Evolutionary conservation across 37 sponge, comb jelly and placozoan species (phyloP).

Genomic region (Aphrocallistes beatrix): DNA sequence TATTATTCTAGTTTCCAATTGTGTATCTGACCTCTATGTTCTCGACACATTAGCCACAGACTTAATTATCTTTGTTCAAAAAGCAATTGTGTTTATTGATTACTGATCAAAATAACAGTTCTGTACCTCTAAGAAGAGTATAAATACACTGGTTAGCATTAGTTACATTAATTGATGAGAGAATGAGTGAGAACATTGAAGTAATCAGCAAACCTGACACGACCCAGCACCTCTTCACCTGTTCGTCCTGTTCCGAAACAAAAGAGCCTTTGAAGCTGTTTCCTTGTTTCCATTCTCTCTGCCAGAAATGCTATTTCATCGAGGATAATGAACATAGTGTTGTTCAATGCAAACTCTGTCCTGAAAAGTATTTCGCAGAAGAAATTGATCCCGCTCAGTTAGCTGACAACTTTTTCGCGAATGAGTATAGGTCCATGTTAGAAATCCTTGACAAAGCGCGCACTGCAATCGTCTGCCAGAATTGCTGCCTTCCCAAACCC

Average conservation of each 20-base stretch:
- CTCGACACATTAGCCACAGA: no score
- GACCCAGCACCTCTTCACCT: not conserved
- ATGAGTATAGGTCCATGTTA: not conserved
- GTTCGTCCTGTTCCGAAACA: not conserved
- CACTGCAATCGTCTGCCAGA: not conserved
- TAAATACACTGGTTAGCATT: no score
- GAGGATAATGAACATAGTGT: not conserved
- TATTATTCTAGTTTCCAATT: no score
- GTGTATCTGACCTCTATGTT: no score
- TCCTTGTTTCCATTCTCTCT: not conserved
- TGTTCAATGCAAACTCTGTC: conserved; percentile 7
- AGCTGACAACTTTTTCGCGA: not conserved
- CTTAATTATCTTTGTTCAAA: no score
- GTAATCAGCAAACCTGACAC: not conserved
- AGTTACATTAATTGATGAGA: no score
- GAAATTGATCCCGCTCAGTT: not conserved
- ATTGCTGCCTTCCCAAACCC: not conserved
- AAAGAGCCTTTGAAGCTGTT: not conserved
- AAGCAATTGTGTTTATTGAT: no score
- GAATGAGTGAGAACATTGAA: conserved; percentile 5
- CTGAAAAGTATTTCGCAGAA: not conserved
- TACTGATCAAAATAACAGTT: no score
- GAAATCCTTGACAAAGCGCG: not conserved
- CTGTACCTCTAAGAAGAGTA: no score
- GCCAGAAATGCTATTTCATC: not conserved